These are phyloP conservation scores for Micropoecilia bifurca DNA, from an alignment of 2,797 vertebrate genomes.

Conservation along the genomic window DNA sequence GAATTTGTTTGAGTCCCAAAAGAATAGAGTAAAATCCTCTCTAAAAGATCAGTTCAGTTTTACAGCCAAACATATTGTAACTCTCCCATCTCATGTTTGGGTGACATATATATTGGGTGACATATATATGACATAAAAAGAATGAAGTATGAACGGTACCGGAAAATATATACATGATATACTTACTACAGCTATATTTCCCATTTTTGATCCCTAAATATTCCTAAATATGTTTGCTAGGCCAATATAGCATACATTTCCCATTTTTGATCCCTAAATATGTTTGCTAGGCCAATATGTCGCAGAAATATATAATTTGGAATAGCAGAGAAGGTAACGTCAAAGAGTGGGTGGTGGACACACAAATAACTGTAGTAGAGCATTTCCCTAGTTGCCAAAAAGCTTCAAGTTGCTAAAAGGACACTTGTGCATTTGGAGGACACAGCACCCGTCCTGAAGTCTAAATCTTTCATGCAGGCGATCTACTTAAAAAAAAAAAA, in stretches of 20 bases:
- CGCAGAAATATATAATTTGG: not conserved
- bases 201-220: not conserved
- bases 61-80: not conserved
- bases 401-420: constrained; percentile 27
- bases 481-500: constrained; percentile 25
- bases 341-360: constrained; percentile 22
- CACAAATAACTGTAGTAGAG: constrained; percentile 12
- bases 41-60: not conserved
- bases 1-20: constrained; percentile 1
- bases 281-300: not conserved
- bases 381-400: constrained; percentile 25
- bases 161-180: not conserved
- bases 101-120: not conserved
- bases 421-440: constrained; percentile 20
- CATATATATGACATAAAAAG: not conserved
- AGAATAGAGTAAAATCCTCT: constrained; percentile 2
- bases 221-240: not conserved
- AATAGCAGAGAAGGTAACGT: constrained; percentile 3
- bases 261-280: not conserved
- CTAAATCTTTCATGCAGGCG: constrained; percentile 15
- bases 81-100: not conserved
- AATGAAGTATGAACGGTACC: not conserved
- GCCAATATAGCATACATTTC: not conserved
- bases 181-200: not conserved
- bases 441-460: constrained; percentile 7